These are phyloP conservation scores for Denticeps clupeoides DNA, from an alignment of 2,797 vertebrate genomes.

Conservation along the genomic window DNA sequence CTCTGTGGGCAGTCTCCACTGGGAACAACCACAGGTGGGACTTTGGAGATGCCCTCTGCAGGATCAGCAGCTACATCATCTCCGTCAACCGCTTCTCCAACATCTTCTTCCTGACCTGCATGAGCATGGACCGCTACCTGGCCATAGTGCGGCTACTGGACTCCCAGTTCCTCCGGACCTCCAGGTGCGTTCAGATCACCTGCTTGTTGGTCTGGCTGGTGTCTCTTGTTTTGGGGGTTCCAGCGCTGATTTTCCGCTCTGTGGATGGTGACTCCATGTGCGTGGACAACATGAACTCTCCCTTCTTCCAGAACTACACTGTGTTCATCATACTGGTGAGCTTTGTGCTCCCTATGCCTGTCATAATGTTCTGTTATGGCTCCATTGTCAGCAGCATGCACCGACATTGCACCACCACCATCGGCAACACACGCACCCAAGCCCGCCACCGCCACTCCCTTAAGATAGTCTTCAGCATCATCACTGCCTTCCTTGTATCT, in stretches of 20 bases:
- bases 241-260: constrained; percentile 51
- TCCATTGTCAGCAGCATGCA: constrained; percentile 59
- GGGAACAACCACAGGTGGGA: constrained; percentile 46
- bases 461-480: constrained; percentile 69
- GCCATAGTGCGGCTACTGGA: constrained; percentile 65
- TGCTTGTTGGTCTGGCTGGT: constrained; percentile 56
- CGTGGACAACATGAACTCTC: constrained; percentile 35
- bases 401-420: constrained; percentile 26
- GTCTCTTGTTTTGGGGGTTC: constrained; percentile 61
- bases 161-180: constrained; percentile 49
- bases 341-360: constrained; percentile 60
- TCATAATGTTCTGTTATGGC: constrained; percentile 70
- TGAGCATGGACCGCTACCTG: constrained; percentile 79
- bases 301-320: constrained; percentile 43
- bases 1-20: constrained; percentile 67
- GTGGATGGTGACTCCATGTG: constrained; percentile 33
- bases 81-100: constrained; percentile 74
- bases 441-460: constrained; percentile 59
- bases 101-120: constrained; percentile 74
- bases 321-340: constrained; percentile 58
- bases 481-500: constrained; percentile 65
- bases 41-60: constrained; percentile 64
- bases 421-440: constrained; percentile 38
- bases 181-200: constrained; percentile 33
- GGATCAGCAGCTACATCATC: constrained; percentile 70